Conservation (phyloP, 2,797 vertebrate genomes). For the Phataginus tetradactyla region DNA sequence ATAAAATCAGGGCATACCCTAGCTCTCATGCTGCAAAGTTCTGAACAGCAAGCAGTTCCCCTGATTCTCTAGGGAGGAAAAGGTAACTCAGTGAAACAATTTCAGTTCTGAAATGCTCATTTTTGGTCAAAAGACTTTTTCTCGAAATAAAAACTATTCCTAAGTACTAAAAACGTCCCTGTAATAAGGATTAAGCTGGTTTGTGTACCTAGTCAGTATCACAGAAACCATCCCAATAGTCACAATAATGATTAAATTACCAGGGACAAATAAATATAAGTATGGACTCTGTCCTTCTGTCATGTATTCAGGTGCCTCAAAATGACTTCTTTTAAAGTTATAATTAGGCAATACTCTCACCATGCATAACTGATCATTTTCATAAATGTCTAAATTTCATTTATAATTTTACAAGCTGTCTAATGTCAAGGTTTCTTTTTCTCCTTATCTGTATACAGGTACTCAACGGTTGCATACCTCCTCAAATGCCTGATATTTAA, state of each 20-base stretch:
- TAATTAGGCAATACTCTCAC: background rate
- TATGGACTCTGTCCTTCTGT: background rate
- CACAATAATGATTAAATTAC: background rate
- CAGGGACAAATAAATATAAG: background rate
- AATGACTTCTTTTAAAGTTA: background rate
- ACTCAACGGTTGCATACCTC: background rate
- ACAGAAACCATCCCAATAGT: background rate
- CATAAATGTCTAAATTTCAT: background rate
- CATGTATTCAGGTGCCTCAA: background rate
- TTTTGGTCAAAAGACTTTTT: conserved; percentile 5
- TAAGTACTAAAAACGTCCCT: conserved; percentile 8
- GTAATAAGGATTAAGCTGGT: background rate
- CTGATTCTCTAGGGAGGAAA: background rate
- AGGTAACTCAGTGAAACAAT: background rate
- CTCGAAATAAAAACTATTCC: conserved; percentile 33
- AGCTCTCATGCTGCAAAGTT: background rate
- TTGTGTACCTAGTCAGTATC: background rate
- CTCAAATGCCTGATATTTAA: conserved; percentile 11
- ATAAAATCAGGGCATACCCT: background rate
- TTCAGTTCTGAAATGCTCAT: conserved; percentile 30
- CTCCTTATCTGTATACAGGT: background rate
- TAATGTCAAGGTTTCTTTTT: conserved; percentile 26
- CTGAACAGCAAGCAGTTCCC: background rate
- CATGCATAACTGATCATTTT: background rate
- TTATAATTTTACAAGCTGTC: background rate